Evolutionary conservation across 1,140 invertebrate species (phyloP), one percentile per base, ranked within the genome.

Genomic region (Subanguina moxae): DNA sequence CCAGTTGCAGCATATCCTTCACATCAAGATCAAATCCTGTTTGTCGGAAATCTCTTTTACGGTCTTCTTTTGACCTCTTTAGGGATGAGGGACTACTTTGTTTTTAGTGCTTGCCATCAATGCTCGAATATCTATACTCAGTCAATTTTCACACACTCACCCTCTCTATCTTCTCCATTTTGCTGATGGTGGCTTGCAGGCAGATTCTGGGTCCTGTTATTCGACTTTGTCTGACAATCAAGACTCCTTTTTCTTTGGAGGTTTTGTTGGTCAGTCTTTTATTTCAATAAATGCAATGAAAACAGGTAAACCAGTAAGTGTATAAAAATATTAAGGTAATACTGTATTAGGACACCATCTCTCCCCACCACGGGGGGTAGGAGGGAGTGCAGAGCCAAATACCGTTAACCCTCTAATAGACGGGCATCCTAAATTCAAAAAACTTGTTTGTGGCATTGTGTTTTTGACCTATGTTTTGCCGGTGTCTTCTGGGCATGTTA

Each of bases 71-170:
- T 38, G 3, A 11, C 3, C 11, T 3, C 32, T 38, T 38, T 38
- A 38, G 32, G 32, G 32, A 38, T 38, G n/a, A n/a, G n/a, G n/a
- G n/a, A n/a, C n/a, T 15, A 28, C n/a, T 25, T 9, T 0, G 21
- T 56, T 72, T 75, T 75, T 21, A 75, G 72, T 75, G 73, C 56
- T 25, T 77, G 23, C 61, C 67, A 32, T 70, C 74, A 11, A 32
- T 77, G n/a, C 72, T 70, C 67, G 70, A 76, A 17, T 76, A 75
- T 48, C 67, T 76, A 15, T 64, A 72, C n/a, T 62, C 68, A 32
- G 57, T 76, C 17, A 77, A 76, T 58, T 57, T 72, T 9, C 70
- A 77, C 63, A 71, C 67, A 17, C 42, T 76, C 61, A 69, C 75
- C 21, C 30, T 73, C 23, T 66, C 66, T 19, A 48, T 67, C 30